Conservation (phyloP, 2,797 vertebrate species). For the Poeciliopsis infans region DNA sequence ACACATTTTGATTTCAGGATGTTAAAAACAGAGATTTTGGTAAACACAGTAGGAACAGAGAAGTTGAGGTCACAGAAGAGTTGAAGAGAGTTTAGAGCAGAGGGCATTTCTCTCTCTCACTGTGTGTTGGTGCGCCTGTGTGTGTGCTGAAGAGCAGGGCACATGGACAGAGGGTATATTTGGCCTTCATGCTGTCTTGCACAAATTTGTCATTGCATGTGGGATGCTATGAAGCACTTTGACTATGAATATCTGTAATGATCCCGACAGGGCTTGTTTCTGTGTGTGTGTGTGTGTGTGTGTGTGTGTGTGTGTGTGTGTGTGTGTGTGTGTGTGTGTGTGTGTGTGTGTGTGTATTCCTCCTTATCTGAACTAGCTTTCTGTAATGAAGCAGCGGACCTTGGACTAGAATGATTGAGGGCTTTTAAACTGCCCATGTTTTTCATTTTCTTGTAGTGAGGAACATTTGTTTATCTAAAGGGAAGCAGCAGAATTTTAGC, state of each 20-base stretch:
- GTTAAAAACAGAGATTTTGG: not conserved
- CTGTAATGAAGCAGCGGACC: conserved; percentile 55
- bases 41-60: conserved; percentile 14
- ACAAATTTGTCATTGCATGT: conserved; percentile 67
- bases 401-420: conserved; percentile 41
- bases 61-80: conserved; percentile 30
- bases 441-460: conserved; percentile 41
- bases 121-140: conserved; percentile 5
- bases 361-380: conserved; percentile 34
- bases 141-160: conserved; percentile 18
- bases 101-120: not conserved
- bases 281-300: conserved; percentile 1
- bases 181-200: conserved; percentile 67
- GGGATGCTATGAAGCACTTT: conserved; percentile 44
- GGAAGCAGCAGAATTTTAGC: conserved; percentile 34
- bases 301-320: conserved; percentile 6
- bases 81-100: conserved; percentile 33
- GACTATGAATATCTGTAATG: conserved; percentile 55
- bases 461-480: conserved; percentile 36
- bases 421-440: conserved; percentile 29
- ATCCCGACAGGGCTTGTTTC: conserved; percentile 38
- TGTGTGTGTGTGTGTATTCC: not conserved
- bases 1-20: conserved; percentile 9
- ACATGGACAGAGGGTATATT: conserved; percentile 56
- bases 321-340: not conserved